phyloP scores from a whole-genome alignment of 23 tunicate species.

The Halocynthia aurantium region DNA sequence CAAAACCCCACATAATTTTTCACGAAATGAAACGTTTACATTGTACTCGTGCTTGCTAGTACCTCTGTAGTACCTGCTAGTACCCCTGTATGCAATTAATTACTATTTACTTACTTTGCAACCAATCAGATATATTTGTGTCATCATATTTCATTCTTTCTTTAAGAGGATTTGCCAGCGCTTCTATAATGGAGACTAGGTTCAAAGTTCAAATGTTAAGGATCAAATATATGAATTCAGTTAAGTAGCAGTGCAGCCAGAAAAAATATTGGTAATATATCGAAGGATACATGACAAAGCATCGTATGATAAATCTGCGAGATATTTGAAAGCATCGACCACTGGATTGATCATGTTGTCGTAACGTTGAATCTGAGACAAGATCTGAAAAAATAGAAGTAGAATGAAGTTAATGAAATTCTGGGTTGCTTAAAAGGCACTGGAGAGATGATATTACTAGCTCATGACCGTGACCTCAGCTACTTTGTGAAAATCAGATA shows the following conservation, averaged over 20 bases:
- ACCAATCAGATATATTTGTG: conserved; percentile 97
- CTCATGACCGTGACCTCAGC: too few species aligned
- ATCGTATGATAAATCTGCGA: conserved; percentile 88
- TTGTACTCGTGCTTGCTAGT: too few species aligned
- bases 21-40: too few species aligned
- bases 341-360: conserved; percentile 96
- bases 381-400: conserved; percentile 44
- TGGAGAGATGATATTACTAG: too few species aligned
- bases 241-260: too few species aligned
- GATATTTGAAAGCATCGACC: conserved; percentile 91
- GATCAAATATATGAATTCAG: too few species aligned
- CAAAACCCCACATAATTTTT: too few species aligned
- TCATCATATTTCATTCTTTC: conserved; percentile 97
- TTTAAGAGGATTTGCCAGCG: conserved; percentile 91
- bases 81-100: not conserved
- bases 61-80: too few species aligned
- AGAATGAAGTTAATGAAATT: too few species aligned
- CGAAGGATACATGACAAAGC: conserved; percentile 51
- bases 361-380: conserved; percentile 94
- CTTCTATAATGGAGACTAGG: conserved; percentile 91
- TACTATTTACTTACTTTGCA: conserved; percentile 54
- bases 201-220: too few species aligned
- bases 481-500: too few species aligned
- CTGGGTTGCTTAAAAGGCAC: too few species aligned
- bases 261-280: not conserved